Conservation (phyloP, 2,888 invertebrate genomes). For the Philopedon plagiatum region DNA sequence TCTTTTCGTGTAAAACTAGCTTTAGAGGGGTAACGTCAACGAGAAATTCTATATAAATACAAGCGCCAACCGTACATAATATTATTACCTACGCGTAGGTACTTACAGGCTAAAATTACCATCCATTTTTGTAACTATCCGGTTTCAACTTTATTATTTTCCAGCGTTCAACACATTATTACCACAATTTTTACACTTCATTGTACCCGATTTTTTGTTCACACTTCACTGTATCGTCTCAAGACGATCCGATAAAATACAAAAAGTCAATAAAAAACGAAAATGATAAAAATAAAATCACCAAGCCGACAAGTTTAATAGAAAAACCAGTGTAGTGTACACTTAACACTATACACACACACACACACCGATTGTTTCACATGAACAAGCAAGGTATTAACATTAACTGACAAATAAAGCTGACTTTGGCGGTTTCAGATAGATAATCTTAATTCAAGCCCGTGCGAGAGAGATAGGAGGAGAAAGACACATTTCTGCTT, state of each 20-base stretch:
- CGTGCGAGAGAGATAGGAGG: slow-evolving; percentile 30
- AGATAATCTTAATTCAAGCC: slow-evolving; percentile 39
- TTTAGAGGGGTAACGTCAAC: not conserved
- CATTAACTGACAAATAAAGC: slow-evolving; percentile 48
- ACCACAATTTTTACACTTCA: slow-evolving; percentile 24
- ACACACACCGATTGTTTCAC: slow-evolving; percentile 38
- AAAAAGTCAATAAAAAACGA: slow-evolving; percentile 16
- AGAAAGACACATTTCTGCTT: slow-evolving; percentile 30
- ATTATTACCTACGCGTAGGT: not conserved
- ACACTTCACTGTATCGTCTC: not conserved
- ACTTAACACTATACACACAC: too few species aligned
- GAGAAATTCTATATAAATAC: not conserved
- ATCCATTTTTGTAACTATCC: slow-evolving; percentile 5
- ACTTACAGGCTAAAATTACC: slow-evolving; percentile 31
- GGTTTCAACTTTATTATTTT: slow-evolving; percentile 14
- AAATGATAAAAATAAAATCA: slow-evolving; percentile 32
- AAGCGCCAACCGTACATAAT: not conserved
- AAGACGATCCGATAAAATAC: not conserved
- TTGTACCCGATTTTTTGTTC: not conserved
- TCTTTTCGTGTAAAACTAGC: not conserved
- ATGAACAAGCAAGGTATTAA: slow-evolving; percentile 41
- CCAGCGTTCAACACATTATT: not conserved
- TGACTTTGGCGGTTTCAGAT: slow-evolving; percentile 48
- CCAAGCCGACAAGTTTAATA: slow-evolving; percentile 17
- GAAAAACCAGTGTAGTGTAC: slow-evolving; percentile 33